Evolutionary conservation across 2,797 vertebrate species (phyloP), one percentile per base, ranked within the genome.

Genomic region (Diglossa cyanea): DNA sequence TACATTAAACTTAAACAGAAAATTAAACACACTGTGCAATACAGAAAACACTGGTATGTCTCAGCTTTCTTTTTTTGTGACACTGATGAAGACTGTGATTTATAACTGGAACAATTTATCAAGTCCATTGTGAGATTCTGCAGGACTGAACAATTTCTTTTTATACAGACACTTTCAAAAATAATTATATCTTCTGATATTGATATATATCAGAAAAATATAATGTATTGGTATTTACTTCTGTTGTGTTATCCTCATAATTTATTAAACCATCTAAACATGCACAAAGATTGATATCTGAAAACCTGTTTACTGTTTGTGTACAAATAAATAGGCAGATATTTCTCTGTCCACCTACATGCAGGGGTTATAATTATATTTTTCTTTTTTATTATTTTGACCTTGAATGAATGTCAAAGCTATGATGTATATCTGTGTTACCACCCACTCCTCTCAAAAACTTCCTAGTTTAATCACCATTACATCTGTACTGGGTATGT

Each of bases 271-370:
- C 3, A 37, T 39, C 31, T 71, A 84, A 88, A 55, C 25, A 58
- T 44, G 10, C 3, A 75, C 13, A 33, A 77, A 91, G 70, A 80
- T 71, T 45, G 28, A 84, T 93, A 77, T 74, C 40, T 81, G 16
- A 71, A 58, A 70, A 84, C 20, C 4, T 77, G 2, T 67, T 91
- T 75, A 48, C 1, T 53, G 4, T 37, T 37, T 55, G 5, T 53
- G 9, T 78, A 44, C 31, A 71, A 74, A 84, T 33, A 84, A 76
- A 50, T 21, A 72, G 17, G 33, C 19, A 82, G 11, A 87, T 93
- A 90, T 68, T 81, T 95, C 37, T 91, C 54, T 91, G 66, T 84
- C 90, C 74, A 87, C 57, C 74, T 85, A 89, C 57, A 21, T 45
- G 2, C 9, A 74, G 10, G 6, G 13, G 2, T 9, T 78, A 47